Percentiles rank a stretch among this genome's conserved stretches.
phyloP scores from a whole-genome alignment of 2,888 invertebrate genomes.

The Nomada fabriciana region DNA sequence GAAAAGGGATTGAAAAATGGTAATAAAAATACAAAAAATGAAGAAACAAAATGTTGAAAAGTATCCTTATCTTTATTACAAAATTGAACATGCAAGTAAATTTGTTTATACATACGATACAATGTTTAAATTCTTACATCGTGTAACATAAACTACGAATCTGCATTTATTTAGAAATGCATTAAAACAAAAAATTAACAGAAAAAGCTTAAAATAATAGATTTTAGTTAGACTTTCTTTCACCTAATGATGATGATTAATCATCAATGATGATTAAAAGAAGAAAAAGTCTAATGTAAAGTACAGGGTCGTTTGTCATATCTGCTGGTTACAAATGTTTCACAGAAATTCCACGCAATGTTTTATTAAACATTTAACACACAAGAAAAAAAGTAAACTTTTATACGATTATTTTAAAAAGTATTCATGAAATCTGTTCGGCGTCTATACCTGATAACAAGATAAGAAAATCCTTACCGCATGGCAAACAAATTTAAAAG shows the following conservation, averaged over 20 bases:
- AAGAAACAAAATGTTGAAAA: conserved; percentile 9
- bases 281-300: conserved; percentile 11
- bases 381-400: not conserved
- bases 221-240: not conserved
- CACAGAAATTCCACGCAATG: too few relatives aligned
- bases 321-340: not conserved
- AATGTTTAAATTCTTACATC: conserved; percentile 22
- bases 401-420: not conserved
- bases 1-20: not conserved
- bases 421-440: conserved; percentile 10
- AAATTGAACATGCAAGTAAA: conserved; percentile 1
- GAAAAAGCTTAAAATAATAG: conserved; percentile 22
- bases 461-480: conserved; percentile 19
- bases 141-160: conserved; percentile 22
- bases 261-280: not conserved
- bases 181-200: not conserved
- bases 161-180: conserved; percentile 1
- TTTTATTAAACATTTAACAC: too few relatives aligned
- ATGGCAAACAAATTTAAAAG: conserved; percentile 43
- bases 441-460: conserved; percentile 14
- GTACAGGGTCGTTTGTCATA: not conserved
- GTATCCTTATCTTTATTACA: not conserved
- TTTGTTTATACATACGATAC: conserved; percentile 4
- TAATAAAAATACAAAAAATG: not conserved
- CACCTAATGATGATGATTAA: conserved; percentile 36